These are phyloP conservation scores for Metopia argyrocephala DNA, from an alignment of 2,888 invertebrate genomes.

Conservation along the genomic window DNA sequence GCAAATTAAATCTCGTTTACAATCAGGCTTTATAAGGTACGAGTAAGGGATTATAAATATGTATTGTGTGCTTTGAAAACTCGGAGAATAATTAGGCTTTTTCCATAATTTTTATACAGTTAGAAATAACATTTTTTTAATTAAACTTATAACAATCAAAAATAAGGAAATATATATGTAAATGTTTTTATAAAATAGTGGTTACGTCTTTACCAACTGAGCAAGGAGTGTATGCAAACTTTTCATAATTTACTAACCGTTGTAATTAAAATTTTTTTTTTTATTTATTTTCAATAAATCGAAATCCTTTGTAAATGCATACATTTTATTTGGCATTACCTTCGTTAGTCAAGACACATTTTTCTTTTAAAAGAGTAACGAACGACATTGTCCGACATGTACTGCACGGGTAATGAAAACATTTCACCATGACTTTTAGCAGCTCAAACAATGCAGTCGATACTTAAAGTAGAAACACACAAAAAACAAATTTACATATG, in stretches of 20 bases:
- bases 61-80: too few species aligned
- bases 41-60: background rate
- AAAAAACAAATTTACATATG: background rate
- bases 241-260: too few species aligned
- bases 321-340: constrained; percentile 43
- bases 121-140: too few species aligned
- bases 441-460: constrained; percentile 19
- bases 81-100: too few species aligned
- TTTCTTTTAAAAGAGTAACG: constrained; percentile 69
- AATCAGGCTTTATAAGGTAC: background rate
- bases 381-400: constrained; percentile 76
- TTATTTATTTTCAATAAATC: background rate
- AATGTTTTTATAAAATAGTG: too few species aligned
- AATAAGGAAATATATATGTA: too few species aligned
- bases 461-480: background rate
- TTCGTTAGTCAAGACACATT: constrained; percentile 26
- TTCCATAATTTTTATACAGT: too few species aligned
- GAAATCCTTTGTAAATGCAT: constrained; percentile 21
- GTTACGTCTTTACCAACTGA: too few species aligned
- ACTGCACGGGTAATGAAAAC: constrained; percentile 55
- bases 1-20: constrained; percentile 10
- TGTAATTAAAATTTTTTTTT: too few species aligned
- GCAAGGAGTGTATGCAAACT: too few species aligned
- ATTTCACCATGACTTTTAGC: constrained; percentile 43
- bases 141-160: too few species aligned